Percentiles rank a stretch among this genome's conserved stretches.
Evolutionary conservation across 53 echinoderm and acorn worm genomes (phyloP).

Genomic region (Crossaster papposus): DNA sequence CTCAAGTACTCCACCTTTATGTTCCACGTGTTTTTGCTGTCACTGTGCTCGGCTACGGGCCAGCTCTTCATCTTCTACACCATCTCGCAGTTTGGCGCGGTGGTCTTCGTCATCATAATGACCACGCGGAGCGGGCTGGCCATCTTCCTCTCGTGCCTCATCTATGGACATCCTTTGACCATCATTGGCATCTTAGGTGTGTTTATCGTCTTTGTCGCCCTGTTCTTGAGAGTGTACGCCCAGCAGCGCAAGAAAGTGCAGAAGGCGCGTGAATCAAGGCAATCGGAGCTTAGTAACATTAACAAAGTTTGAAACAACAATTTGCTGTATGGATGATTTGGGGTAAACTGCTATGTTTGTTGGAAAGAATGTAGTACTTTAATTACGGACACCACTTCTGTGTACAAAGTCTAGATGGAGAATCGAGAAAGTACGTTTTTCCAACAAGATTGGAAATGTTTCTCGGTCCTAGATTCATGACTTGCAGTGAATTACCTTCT

Average conservation of each 20-base stretch:
- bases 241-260: constrained; percentile 76
- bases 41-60: constrained; percentile 95
- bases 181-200: constrained; percentile 77
- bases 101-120: constrained; percentile 98
- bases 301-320: constrained; percentile 67
- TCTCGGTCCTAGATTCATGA: no score
- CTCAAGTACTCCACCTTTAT: constrained; percentile 82
- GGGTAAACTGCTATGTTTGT: not conserved
- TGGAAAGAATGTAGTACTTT: no score
- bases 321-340: not conserved
- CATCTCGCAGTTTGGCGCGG: constrained; percentile 96
- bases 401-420: no score
- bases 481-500: no score
- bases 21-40: constrained; percentile 83
- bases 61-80: constrained; percentile 99
- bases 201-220: constrained; percentile 79
- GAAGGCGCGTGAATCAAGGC: constrained; percentile 58
- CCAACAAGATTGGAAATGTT: no score
- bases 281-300: constrained; percentile 32
- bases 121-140: constrained; percentile 94
- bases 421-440: no score
- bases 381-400: no score
- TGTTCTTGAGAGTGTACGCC: constrained; percentile 90
- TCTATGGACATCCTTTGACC: constrained; percentile 93
- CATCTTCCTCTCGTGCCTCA: constrained; percentile 93